Conservation (phyloP, 2,888 invertebrate genomes). For the Amblyjoppa fuscipennis region DNA sequence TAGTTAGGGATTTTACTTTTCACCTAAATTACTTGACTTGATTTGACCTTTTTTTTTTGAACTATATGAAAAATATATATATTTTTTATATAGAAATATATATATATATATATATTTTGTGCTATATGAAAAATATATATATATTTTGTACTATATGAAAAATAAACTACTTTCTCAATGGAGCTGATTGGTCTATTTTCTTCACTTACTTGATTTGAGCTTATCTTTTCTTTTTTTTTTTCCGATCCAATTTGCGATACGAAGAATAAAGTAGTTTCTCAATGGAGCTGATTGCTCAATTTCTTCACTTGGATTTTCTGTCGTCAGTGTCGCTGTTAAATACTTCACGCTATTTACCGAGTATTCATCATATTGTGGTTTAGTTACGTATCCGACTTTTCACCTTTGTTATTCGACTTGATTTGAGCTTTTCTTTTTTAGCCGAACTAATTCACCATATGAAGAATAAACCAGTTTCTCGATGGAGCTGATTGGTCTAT, state of each 20-base stretch:
- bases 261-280: background rate
- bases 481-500: slow-evolving; percentile 36
- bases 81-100: too few species aligned
- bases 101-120: too few species aligned
- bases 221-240: background rate
- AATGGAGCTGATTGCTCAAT: slow-evolving; percentile 33
- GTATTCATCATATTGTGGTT: too few species aligned
- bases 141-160: background rate
- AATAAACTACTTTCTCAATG: background rate
- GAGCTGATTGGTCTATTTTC: slow-evolving; percentile 39
- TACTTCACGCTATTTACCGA: too few species aligned
- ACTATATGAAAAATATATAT: background rate
- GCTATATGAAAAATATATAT: too few species aligned
- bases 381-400: background rate
- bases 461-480: background rate
- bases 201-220: background rate
- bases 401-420: background rate
- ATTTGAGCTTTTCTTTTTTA: background rate
- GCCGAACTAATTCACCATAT: background rate
- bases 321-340: too few species aligned
- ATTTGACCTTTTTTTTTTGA: too few species aligned
- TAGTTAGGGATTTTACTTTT: background rate
- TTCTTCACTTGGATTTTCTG: background rate
- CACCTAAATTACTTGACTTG: background rate
- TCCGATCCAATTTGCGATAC: background rate